phyloP scores from a whole-genome alignment of 1,140 invertebrate genomes.

The Drosophila ercepeae region DNA sequence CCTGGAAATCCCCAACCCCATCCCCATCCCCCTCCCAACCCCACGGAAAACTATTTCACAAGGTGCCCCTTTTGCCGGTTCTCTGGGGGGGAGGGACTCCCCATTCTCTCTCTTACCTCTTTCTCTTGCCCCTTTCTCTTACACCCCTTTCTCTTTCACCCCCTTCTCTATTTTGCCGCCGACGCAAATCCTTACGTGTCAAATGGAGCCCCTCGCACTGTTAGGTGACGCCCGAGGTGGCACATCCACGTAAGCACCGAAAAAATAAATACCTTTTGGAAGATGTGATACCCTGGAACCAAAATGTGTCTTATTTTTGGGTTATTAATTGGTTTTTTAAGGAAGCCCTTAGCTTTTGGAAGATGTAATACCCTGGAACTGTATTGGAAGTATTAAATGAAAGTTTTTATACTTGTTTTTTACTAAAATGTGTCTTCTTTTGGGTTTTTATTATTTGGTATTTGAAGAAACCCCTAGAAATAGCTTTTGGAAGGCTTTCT shows the following conservation, averaged over 20 bases:
- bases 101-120: conserved; percentile 9
- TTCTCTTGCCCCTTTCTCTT: neutral
- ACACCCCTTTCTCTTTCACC: neutral
- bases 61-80: conserved; percentile 53
- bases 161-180: conserved; percentile 16
- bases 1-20: neutral
- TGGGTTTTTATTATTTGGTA: too few species aligned
- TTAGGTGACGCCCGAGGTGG: conserved; percentile 34
- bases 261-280: neutral
- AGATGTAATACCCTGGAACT: too few species aligned
- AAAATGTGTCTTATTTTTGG: too few species aligned
- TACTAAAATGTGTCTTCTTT: too few species aligned
- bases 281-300: conserved; percentile 2
- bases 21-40: neutral
- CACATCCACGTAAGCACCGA: conserved; percentile 70
- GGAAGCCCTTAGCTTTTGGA: too few species aligned
- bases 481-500: too few species aligned
- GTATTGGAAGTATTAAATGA: too few species aligned
- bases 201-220: conserved; percentile 36
- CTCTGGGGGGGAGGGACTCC: conserved; percentile 12
- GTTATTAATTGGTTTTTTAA: too few species aligned
- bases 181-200: conserved; percentile 77
- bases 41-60: conserved; percentile 62
- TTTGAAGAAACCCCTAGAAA: too few species aligned
- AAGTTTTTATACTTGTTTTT: too few species aligned